Base-by-base conservation (phyloP, 2,888 invertebrate genomes). In the Eupithecia pulchellata region DNA sequence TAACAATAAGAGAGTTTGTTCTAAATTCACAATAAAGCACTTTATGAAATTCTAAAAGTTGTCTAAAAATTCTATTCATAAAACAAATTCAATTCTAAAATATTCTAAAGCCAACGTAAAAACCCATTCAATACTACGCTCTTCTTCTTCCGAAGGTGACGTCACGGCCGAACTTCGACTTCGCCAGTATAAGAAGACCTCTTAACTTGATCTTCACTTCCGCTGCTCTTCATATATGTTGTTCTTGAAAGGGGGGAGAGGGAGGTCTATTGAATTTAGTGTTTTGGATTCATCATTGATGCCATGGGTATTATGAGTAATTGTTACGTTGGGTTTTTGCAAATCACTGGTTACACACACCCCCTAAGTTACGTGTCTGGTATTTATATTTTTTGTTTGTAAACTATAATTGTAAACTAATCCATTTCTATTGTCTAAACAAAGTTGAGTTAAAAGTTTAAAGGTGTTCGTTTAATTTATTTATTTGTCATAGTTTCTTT, bases 61-160 rank as follows among this genome's bases (percentile, higher is more conserved):
- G n/a, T 20, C 14, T 4, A 29, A 57, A 57, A 29, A 57, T 57
- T 29, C 17, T 29, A 0, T 5, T 17, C 17, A 6, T 17, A 14
- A 57, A 17, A 17, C 17, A 57, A 57, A 57, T 9, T 74, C 42
- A 62, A n/a, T 65, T 82, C 81, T 82, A 79, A 39, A 30, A 75
- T 39, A 72, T 81, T 83, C 64, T 30, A 29, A 78, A 72, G 74
- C 34, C 74, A 42, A 70, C 81, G 85, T 83, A 84, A 86, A 86
- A 84, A 81, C 86, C 78, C 17, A 82, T 72, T 77, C 72, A 69
- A 73, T 14, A 79, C 77, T 74, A 61, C 75, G 71, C 66, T 36
- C 34, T 27, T 57, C 71, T 68, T 74, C 42, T 72, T 68, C 65
- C 62, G 25, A 60, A 25, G 29, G 58, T 83, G 81, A 82, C 84